Base-by-base conservation (phyloP, 2,888 invertebrate species). In the Atherix ibis region DNA sequence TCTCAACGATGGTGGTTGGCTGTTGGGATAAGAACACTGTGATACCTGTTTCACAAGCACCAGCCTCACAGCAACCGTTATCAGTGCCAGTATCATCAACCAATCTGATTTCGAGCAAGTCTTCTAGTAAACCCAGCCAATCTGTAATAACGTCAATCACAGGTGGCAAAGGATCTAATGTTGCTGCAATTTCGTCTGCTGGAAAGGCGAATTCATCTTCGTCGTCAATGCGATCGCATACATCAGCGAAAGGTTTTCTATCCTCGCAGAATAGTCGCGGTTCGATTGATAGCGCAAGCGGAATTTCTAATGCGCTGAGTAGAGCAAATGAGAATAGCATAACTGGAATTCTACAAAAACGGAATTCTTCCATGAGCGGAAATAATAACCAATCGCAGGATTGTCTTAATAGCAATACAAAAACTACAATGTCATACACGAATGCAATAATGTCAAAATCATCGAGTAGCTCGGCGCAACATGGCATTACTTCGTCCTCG, bases 341-440 rank as follows among this genome's bases (percentile, higher is more conserved):
- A n/a, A n/a, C n/a, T n/a, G n/a, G n/a, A n/a, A n/a, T n/a, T n/a
- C n/a, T n/a, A n/a, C 22, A 22, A 6, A 22, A 22, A 10, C 22
- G 22, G 6, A 10, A 10, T 10, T 6, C 6, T 22, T 6, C 6
- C 26, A 26, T 10, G 10, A n/a, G n/a, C 5, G 4, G 5, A 9
- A 26, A 26, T 12, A 26, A 26, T 5, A n/a, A 12, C 5, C 36
- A 42, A 15, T 37, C 43, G 9, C 42, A 35, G 22, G 44, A 45
- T 31, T 39, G 43, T 2, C 24, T 44, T 8, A 37, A 42, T 2
- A 44, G 44, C 33, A 37, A 35, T 52, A 67, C 71, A 42, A 63
- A 67, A 46, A 67, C 68, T 5, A 68, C 70, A 12, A 67, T 68
- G 62, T 67, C 68, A 2, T 68, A 70, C 46, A 67, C 68, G 6